Evolutionary conservation across 2,113 vertebrate species (phyloP).

Genomic region (Nothobranchius furzeri): DNA sequence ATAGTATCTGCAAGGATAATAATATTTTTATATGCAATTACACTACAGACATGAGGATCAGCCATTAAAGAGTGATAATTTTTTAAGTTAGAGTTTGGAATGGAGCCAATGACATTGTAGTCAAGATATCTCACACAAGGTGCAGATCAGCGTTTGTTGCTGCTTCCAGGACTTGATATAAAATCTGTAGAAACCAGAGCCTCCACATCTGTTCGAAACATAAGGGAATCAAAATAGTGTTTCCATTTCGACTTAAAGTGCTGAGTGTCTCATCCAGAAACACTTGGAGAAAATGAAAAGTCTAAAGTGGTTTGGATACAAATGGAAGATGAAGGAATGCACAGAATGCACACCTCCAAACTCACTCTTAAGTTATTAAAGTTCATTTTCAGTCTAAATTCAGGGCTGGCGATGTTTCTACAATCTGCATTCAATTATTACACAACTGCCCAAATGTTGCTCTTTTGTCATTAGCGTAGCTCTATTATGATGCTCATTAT

Average conservation of each 20-base stretch:
- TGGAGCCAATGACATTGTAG: constrained; percentile 43
- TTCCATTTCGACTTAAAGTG: constrained; percentile 33
- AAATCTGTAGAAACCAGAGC: constrained; percentile 47
- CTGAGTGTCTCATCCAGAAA: constrained; percentile 23
- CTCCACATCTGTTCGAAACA: constrained; percentile 66
- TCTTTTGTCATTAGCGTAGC: neutral
- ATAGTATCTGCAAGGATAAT: constrained; percentile 20
- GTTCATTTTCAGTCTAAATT: neutral
- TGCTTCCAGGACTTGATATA: constrained; percentile 61
- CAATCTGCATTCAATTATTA: too few relatives aligned
- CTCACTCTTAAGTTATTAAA: neutral
- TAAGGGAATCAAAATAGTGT: constrained; percentile 34
- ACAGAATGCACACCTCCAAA: constrained; percentile 4
- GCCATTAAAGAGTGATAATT: constrained; percentile 18
- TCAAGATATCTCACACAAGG: constrained; percentile 47
- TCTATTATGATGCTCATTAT: neutral
- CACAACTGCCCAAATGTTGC: too few relatives aligned
- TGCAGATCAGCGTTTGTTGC: constrained; percentile 21
- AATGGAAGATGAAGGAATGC: constrained; percentile 2
- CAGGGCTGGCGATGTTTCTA: too few relatives aligned
- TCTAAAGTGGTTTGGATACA: constrained; percentile 14
- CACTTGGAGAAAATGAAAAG: neutral
- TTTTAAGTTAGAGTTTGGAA: constrained; percentile 28
- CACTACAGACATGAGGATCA: constrained; percentile 44
- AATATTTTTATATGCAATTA: constrained; percentile 37